Evolutionary conservation across 1,140 invertebrate genomes (phyloP).

Genomic region (Drosophila pachea): DNA sequence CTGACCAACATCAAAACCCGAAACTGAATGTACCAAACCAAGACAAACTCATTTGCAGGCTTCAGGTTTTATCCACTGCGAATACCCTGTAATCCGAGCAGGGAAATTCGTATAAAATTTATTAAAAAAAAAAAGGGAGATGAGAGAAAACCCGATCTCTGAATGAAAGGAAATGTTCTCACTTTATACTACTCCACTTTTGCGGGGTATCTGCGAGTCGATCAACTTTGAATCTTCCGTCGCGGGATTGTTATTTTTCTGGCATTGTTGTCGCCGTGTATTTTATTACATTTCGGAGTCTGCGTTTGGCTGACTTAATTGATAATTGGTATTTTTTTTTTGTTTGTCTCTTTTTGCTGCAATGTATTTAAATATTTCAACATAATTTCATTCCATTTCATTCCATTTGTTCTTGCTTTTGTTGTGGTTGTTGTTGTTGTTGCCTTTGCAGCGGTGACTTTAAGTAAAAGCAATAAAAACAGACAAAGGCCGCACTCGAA

Average conservation of each 20-base stretch:
- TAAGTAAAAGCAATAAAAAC: slow-evolving; percentile 38
- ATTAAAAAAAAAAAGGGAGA: too few species aligned
- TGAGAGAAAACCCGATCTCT: too few species aligned
- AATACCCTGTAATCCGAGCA: slow-evolving; percentile 26
- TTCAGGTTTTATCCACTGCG: slow-evolving; percentile 1
- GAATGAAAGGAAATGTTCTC: background rate
- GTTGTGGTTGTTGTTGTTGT: slow-evolving; percentile 21
- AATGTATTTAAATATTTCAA: slow-evolving; percentile 75
- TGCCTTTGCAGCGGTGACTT: slow-evolving; percentile 36
- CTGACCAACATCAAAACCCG: slow-evolving; percentile 44
- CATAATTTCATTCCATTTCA: slow-evolving; percentile 73
- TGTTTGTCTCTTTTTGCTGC: slow-evolving; percentile 31
- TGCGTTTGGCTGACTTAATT: slow-evolving; percentile 66
- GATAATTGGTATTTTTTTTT: slow-evolving; percentile 71
- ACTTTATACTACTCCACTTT: background rate
- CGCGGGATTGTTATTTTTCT: slow-evolving; percentile 34
- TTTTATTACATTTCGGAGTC: slow-evolving; percentile 64
- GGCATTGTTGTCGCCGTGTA: slow-evolving; percentile 43
- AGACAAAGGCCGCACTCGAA: slow-evolving; percentile 52
- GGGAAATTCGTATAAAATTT: background rate
- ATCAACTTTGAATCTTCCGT: background rate
- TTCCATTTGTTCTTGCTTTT: slow-evolving; percentile 44
- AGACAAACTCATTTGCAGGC: slow-evolving; percentile 21
- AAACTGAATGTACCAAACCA: slow-evolving; percentile 36
- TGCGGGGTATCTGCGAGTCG: slow-evolving; percentile 3